Evolutionary conservation across 2,113 vertebrate species (phyloP).

Genomic region (Ptilorrhoa leucosticta): DNA sequence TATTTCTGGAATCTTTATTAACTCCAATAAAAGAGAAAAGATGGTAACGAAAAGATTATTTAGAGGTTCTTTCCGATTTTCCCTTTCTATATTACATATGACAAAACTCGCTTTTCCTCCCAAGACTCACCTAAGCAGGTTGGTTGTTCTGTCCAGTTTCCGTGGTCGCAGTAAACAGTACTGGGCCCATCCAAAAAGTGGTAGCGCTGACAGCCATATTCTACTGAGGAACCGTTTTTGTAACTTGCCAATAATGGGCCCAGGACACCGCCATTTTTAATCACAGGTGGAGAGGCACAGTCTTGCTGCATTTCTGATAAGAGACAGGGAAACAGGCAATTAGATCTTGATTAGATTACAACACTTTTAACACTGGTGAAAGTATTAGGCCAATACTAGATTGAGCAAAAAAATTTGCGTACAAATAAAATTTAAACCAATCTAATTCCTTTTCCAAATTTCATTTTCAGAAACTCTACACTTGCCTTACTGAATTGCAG

Average conservation of each 20-base stretch:
- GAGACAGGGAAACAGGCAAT: not conserved
- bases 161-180: slow-evolving; percentile 58
- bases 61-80: not conserved
- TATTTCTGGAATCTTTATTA: not conserved
- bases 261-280: slow-evolving; percentile 54
- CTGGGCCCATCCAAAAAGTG: slow-evolving; percentile 64
- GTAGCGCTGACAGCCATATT: slow-evolving; percentile 68
- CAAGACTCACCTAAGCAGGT: slow-evolving; percentile 69
- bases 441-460: not conserved
- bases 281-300: slow-evolving; percentile 62
- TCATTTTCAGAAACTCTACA: not conserved
- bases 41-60: not conserved
- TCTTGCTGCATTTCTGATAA: slow-evolving; percentile 28
- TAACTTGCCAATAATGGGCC: slow-evolving; percentile 34
- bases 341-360: not conserved
- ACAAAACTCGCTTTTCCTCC: not conserved
- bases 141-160: slow-evolving; percentile 71
- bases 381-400: not conserved
- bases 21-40: not conserved
- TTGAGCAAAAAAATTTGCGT: not conserved
- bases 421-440: not conserved
- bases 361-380: not conserved
- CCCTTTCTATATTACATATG: not conserved
- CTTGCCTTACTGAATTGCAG: not conserved
- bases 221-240: slow-evolving; percentile 60